Percentiles rank a stretch among this genome's conserved stretches.
Evolutionary conservation across 2,888 invertebrate species (phyloP).

Genomic region (Amphiduros pacificus): DNA sequence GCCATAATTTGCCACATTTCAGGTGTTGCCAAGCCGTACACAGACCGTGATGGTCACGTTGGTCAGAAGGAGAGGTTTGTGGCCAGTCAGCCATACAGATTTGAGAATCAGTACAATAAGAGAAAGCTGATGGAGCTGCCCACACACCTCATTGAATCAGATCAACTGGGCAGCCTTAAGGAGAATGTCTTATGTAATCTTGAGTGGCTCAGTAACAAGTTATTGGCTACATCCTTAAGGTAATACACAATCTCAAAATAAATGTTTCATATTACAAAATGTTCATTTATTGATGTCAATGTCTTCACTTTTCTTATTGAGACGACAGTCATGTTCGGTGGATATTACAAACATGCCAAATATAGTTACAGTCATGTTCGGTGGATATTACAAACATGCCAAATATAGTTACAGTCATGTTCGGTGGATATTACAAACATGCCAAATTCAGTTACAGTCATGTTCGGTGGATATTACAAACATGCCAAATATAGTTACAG

Average conservation of each 20-base stretch:
- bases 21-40: constrained; percentile 42
- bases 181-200: constrained; percentile 42
- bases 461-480: no score
- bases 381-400: no score
- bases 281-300: background rate
- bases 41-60: constrained; percentile 31
- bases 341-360: no score
- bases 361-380: no score
- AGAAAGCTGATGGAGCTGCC: constrained; percentile 45
- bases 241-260: constrained; percentile 3
- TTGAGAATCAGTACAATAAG: constrained; percentile 37
- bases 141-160: constrained; percentile 35
- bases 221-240: constrained; percentile 36
- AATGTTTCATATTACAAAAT: no score
- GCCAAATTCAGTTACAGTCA: no score
- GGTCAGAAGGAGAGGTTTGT: constrained; percentile 37
- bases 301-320: background rate
- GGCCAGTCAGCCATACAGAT: constrained; percentile 38
- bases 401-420: no score
- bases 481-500: no score
- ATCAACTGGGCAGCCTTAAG: constrained; percentile 33
- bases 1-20: no score
- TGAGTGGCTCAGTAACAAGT: constrained; percentile 36
- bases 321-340: background rate
- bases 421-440: no score